phyloP scores from a whole-genome alignment of 2,113 vertebrate species.

The Glareola pratincola region DNA sequence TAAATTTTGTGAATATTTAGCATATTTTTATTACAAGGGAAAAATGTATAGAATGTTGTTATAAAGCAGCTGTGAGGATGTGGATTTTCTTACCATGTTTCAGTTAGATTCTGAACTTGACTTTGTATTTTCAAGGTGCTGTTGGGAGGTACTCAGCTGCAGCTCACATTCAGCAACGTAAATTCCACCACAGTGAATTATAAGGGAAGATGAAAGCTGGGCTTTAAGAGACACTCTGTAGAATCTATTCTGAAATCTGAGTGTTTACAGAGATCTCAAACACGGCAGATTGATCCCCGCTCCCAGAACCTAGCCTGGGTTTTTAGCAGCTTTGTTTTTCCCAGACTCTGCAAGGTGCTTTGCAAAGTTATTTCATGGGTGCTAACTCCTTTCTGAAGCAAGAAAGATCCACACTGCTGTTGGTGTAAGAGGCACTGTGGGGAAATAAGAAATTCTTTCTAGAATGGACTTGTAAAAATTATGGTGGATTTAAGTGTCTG shows the following conservation, averaged over 20 bases:
- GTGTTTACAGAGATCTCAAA: not conserved
- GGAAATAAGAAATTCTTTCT: not conserved
- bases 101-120: not conserved
- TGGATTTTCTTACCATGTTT: not conserved
- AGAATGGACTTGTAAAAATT: not conserved
- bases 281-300: not conserved
- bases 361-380: not conserved
- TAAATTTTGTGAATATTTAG: not conserved
- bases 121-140: not conserved
- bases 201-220: not conserved
- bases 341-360: not conserved
- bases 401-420: not conserved
- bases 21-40: not conserved
- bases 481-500: not conserved
- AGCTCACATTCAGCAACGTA: not conserved
- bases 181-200: not conserved
- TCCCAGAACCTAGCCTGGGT: not conserved
- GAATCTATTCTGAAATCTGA: not conserved
- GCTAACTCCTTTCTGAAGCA: not conserved
- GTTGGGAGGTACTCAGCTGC: not conserved
- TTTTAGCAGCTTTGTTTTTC: not conserved
- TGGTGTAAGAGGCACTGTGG: not conserved
- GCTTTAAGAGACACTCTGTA: not conserved
- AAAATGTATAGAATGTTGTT: not conserved
- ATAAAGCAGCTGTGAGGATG: not conserved